Conservation (phyloP, 2,113 vertebrate genomes). For the Alexandromys fortis region DNA sequence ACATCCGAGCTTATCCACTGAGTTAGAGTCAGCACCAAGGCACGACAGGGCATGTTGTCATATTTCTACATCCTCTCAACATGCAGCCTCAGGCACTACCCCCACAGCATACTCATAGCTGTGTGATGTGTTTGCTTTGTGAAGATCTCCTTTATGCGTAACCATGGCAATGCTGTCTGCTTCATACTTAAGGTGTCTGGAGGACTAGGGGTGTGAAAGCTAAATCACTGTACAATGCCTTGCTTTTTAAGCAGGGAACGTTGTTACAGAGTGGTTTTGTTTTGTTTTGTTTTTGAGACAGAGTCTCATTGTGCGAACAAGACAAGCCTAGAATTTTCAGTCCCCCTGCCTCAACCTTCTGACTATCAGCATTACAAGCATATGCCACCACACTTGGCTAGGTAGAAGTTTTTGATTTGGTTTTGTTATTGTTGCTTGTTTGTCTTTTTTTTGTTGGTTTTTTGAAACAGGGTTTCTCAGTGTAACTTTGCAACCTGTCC, state of each 20-base stretch:
- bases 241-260: neutral
- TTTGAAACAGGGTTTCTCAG: neutral
- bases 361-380: neutral
- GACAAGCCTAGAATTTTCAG: neutral
- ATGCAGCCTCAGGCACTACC: neutral
- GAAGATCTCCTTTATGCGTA: constrained; percentile 35
- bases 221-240: constrained; percentile 51
- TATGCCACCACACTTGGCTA: neutral
- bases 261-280: neutral
- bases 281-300: neutral
- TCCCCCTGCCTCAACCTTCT: neutral
- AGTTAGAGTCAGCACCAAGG: neutral
- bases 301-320: neutral
- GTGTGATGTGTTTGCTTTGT: constrained; percentile 42
- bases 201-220: constrained; percentile 35
- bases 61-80: constrained; percentile 5
- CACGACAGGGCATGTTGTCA: constrained; percentile 10
- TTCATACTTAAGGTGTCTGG: constrained; percentile 55
- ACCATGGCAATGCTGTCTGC: constrained; percentile 62
- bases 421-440: neutral
- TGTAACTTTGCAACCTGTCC: no score
- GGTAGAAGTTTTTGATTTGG: neutral
- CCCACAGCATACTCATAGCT: neutral
- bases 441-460: neutral
- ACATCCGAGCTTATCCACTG: neutral